Base-by-base conservation (phyloP, 2,797 vertebrate species). In the Cirrhinus molitorella region DNA sequence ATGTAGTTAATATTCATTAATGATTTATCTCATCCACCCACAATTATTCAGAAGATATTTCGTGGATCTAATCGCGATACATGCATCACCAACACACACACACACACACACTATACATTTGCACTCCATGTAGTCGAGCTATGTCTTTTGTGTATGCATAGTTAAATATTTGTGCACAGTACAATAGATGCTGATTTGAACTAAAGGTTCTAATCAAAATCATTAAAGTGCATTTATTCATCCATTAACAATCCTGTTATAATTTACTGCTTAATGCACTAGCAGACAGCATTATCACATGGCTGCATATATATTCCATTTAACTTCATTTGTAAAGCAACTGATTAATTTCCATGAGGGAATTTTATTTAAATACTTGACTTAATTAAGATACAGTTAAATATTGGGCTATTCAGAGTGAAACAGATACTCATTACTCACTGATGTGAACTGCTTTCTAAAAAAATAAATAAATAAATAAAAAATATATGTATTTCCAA, bases 251-350 rank as follows among this genome's bases (percentile, higher is more conserved):
- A 13, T 71, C 47, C 17, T n/a, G 79, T 57, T 43, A 59, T 43
- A 71, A 80, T 79, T 43, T 55, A 53, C 17, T 59, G 51, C n/a
- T 80, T 59, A 28, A 72, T 72, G 68, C 40, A 63, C 80, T 34
- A 49, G 55, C 68, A 61, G 55, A 63, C 19, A 23, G 13, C 5
- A 34, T 63, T 37, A 81, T 49, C 68, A 61, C 19, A 72, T 34
- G 16, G 51, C 51, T 49, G 34, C 16, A 72, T 81, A 47, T 51
- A 79, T n/a, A 66, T 23, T 53, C 53, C 0, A 40, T 45, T 61
- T 61, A 61, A 57, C 23, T 53, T 53, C 3, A 67, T 76, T 83
- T 83, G 67, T 21, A 51, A 45, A 14, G 43, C 28, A 74, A 40
- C 25, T 17, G 28, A 81, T 63, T 73, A 7, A 71, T 59, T 80